Evolutionary conservation across 1,140 invertebrate genomes (phyloP).

Genomic region (Scaptodrosophila lebanonensis): DNA sequence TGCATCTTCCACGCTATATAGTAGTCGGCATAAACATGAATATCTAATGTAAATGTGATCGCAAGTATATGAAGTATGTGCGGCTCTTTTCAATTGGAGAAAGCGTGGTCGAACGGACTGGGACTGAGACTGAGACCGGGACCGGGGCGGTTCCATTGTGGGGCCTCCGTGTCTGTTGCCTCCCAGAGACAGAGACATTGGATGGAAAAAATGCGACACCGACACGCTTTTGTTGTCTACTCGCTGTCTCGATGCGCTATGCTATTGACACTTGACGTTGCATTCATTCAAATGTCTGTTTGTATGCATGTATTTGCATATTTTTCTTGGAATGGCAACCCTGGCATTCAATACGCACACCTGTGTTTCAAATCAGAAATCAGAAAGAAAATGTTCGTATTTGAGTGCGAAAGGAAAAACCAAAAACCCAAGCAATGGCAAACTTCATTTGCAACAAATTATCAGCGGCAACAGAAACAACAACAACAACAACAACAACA

Average conservation of each 20-base stretch:
- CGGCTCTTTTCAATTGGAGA: constrained; percentile 45
- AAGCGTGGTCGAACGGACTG: no score
- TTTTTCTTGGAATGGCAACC: constrained; percentile 26
- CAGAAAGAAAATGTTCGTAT: no score
- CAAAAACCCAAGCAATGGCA: constrained; percentile 24
- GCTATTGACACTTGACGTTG: constrained; percentile 53
- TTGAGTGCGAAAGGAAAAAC: constrained; percentile 47
- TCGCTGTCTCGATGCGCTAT: constrained; percentile 10
- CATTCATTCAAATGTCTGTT: constrained; percentile 68
- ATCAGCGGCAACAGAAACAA: not conserved
- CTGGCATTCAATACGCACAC: not conserved
- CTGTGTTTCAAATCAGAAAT: no score
- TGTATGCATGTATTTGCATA: constrained; percentile 19
- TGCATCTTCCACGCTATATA: no score
- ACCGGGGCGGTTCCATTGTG: no score
- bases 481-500: no score
- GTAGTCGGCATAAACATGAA: no score
- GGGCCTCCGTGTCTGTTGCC: no score
- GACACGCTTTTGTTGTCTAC: constrained; percentile 57
- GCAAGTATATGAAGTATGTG: no score
- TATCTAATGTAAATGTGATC: no score
- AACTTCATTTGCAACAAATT: constrained; percentile 16
- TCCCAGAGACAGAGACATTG: no score
- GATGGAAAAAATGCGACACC: constrained; percentile 62
- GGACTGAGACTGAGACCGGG: no score